Base-by-base conservation (phyloP, 2,888 invertebrate species). In the Thysanoteuthis rhombus region DNA sequence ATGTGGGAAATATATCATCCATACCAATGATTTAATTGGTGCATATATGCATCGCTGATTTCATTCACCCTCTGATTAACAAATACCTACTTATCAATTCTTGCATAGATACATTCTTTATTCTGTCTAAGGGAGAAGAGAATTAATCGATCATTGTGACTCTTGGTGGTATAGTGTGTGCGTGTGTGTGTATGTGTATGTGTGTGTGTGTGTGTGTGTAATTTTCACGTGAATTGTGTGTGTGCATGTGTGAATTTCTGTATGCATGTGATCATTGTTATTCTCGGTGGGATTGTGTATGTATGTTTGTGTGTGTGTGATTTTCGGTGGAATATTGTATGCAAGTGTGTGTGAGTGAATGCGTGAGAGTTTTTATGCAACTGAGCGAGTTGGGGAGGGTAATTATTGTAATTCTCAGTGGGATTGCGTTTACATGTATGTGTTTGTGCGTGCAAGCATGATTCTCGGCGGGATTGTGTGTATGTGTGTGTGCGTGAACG, bases 211-310 rank as follows among this genome's bases (percentile, higher is more conserved):
- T 16, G 10, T 75, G n/a, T 75, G 10, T n/a, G 10, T n/a, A n/a
- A n/a, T n/a, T n/a, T n/a, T n/a, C n/a, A n/a, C n/a, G n/a, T n/a
- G n/a, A n/a, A n/a, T n/a, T n/a, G n/a, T n/a, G 2, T n/a, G 22
- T 75, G 10, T n/a, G 10, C 25, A 22, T 52, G 25, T 25, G 5
- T 25, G 12, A n/a, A 12, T 75, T 2, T 16, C 10, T 32, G 32
- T 32, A 10, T 8, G 28, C 3, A 32, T 45, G 16, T 12, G 10
- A 32, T 0, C 32, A 2, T 58, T 0, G 8, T 5, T 58, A 10
- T 32, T 0, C 32, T 0, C 32, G 28, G 4, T 32, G 0, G 4
- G 28, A 45, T 16, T 8, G 1, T 12, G 10, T 16, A n/a, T n/a
- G n/a, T n/a, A n/a, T n/a, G n/a, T n/a, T n/a, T n/a, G 45, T 4